Evolutionary conservation across 2,113 vertebrate species (phyloP), one percentile per base, ranked within the genome.

Genomic region (Oxyruncus cristatus): DNA sequence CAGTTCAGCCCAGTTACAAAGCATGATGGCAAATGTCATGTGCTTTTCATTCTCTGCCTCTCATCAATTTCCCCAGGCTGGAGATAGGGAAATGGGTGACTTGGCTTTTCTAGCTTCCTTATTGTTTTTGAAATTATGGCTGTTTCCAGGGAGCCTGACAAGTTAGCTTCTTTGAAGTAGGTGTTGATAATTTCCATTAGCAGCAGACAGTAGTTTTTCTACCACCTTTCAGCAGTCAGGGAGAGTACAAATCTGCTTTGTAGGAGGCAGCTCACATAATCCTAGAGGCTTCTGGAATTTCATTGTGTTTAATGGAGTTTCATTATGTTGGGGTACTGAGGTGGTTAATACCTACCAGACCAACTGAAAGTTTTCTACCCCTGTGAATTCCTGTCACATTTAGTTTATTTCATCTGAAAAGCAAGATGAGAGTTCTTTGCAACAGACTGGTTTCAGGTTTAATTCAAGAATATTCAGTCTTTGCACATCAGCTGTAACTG

Each of bases 131-230:
- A 73, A 84, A 87, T 41, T 15, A 21, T 28, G 28, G 6, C 32
- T 53, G 33, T 56, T 94, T 93, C 74, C 72, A 84, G 42, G 28
- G 30, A 81, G 9, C 28, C 70, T 87, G 88, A 61, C 47, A 72
- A 85, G 41, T n/a, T 52, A 67, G 41, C 3, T 35, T 74, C 30
- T 81, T 81, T 78, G 68, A 75, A 90, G 85, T 46, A 81, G 37
- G 89, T 13, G 9, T 75, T 96, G 95, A 92, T 91, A 49, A 89
- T 90, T 96, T 95, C 94, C 88, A 90, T 94, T 92, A 92, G 71
- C 83, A 78, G 61, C 56, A 93, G 85, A 72, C 49, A 78, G 72
- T 4, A 61, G 32, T 75, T 91, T 93, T 93, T 73, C 70, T 62
- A 26, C 83, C 52, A 52, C 18, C 49, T 95, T 96, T 94, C 86